Evolutionary conservation across 2,113 vertebrate species (phyloP), one percentile per base, ranked within the genome.

Genomic region (Vulpes ferrilata): DNA sequence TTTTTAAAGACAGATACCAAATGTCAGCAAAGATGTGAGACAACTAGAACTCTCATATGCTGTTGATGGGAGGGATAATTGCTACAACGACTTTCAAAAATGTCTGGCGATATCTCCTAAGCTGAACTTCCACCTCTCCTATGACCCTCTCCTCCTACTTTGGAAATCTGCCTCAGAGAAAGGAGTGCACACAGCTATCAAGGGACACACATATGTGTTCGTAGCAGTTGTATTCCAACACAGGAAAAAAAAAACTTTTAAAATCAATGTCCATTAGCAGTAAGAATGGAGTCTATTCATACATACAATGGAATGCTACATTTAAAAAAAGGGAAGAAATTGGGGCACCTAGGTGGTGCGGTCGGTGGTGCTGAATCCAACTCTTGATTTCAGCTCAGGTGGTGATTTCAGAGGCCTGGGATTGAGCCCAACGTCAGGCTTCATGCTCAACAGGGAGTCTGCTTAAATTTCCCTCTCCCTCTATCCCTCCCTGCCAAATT

Each of bases 181-280:
- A 27, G 51, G 59, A 25, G 3, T 10, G 1, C 4, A 4, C 4
- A 17, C 0, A 0, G 6, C 60, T 15, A 25, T 22, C 43, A 25
- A 65, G 43, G 64, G 74, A 65, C 19, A 23, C 15, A 11, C 13
- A 1, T 2, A 10, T 15, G 0, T 27, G n/a, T 23, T 87, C 51
- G 27, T 6, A 57, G n/a, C 48, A 17, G 17, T 65, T 32, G 38
- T 16, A 67, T 51, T 53, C 48, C 11, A 15, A 53, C 13, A 25
- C 35, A 25, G 7, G 12, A 27, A 53, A 51, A 60, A 35, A 53
- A 32, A 81, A 10, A 16, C n/a, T 7, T 25, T 78, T 48, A 23
- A 59, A 64, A 11, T 4, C 30, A 38, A n/a, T 38, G 3, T 15
- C 35, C 19, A 11, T 23, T 48, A 32, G 19, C 64, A 48, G 11